Evolutionary conservation across 1,140 invertebrate genomes (phyloP), one percentile per base, ranked within the genome.

Genomic region (Schlechtendalia chinensis): DNA sequence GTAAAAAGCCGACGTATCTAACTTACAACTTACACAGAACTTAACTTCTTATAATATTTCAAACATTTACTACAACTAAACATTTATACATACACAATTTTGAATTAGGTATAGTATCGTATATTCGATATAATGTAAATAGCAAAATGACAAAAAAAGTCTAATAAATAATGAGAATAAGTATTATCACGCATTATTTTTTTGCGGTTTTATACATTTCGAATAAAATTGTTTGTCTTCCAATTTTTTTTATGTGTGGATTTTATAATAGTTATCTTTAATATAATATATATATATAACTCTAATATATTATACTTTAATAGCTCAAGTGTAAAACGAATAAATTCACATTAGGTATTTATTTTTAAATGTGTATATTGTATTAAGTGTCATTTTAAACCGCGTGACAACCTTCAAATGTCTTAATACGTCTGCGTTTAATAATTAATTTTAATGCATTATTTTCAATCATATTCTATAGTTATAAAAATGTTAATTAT

Each of bases 151-250:
- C 2, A 22, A 47, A 69, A 47, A 22, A 22, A 19, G 65, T 22
- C 39, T 22, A n/a, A 16, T n/a, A 45, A 45, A 47, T 47, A 47
- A 47, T 8, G 32, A 69, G 45, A 65, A 39, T 29, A 32, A 65
- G 27, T 39, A 45, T 39, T 65, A 65, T 54, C 2, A 54, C 32
- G 32, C 32, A 19, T 69, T 69, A 69, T 45, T 27, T 63, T 47
- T 17, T 39, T 8, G 32, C 8, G 32, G n/a, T 1, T 32, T 67
- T 39, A 69, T 17, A 47, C 65, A 69, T 14, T 69, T 69, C 12
- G 32, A 47, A 69, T 69, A 69, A 69, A 69, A 47, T 69, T 69
- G 39, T 47, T 69, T 47, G 65, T 69, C 65, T 69, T 69, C 65
- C 65, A 69, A 22, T 50, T 69, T 69, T 67, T 29, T 69, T 69